A percentile compares a stretch with the other conserved stretches of the same genome.
Conservation (phyloP, 2,797 vertebrate genomes). For the Stomatorhinus walkeri region DNA sequence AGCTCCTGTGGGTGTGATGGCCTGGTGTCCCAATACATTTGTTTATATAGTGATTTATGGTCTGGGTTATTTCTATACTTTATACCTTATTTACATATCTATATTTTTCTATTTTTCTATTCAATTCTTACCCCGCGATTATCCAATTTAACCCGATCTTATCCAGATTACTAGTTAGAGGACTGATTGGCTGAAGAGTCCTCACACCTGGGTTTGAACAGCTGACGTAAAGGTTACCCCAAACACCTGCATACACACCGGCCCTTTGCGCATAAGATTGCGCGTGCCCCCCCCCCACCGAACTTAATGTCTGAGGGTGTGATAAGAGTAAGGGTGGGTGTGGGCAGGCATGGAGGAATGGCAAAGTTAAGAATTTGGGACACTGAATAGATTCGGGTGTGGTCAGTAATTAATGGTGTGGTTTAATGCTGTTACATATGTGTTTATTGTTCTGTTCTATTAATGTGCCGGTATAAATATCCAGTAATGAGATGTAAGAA, state of each 20-base stretch:
- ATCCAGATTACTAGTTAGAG: background rate
- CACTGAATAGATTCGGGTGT: background rate
- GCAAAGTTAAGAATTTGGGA: background rate
- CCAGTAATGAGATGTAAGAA: background rate
- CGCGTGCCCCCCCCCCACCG: background rate
- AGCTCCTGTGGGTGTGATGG: background rate
- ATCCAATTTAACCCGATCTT: background rate
- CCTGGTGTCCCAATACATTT: background rate
- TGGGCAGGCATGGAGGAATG: background rate
- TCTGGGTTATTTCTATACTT: background rate
- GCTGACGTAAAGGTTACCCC: background rate
- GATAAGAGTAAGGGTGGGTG: background rate
- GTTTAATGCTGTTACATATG: background rate
- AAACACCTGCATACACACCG: background rate
- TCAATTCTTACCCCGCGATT: background rate
- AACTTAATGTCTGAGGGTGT: background rate
- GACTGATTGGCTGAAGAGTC: background rate
- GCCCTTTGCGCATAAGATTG: background rate
- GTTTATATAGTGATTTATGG: background rate
- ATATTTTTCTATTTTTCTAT: no score
- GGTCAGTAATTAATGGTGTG: background rate
- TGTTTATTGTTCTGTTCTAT: conserved; percentile 5
- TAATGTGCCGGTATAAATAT: background rate
- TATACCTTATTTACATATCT: no score
- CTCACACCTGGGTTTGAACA: background rate